Percentiles rank a stretch among this genome's conserved stretches.
phyloP scores from a whole-genome alignment of 2,888 invertebrate genomes.

The Drosophila histrio region DNA sequence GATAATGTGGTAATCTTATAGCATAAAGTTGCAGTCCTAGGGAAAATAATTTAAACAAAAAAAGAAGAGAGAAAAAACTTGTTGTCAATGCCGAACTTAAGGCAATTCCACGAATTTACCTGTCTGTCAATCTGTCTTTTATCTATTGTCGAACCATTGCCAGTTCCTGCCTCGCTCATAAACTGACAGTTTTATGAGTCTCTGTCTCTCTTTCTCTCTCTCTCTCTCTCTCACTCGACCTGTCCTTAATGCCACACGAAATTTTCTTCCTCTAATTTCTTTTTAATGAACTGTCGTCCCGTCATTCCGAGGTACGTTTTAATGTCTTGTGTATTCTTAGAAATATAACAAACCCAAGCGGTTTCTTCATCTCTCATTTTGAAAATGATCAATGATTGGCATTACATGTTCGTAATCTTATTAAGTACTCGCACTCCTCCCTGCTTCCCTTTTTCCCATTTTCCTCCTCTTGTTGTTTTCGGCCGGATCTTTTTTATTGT shows the following conservation, averaged over 20 bases:
- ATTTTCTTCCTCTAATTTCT: slow-evolving; percentile 50
- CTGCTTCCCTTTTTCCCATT: neutral
- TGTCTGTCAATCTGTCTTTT: slow-evolving; percentile 10
- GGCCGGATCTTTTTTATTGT: slow-evolving; percentile 24
- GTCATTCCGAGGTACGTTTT: slow-evolving; percentile 27
- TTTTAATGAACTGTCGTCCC: slow-evolving; percentile 61
- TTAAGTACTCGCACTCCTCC: slow-evolving; percentile 10
- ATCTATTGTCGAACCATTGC: slow-evolving; percentile 29
- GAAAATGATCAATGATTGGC: slow-evolving; percentile 49
- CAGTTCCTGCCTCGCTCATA: slow-evolving; percentile 27
- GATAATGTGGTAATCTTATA: slow-evolving; percentile 11
- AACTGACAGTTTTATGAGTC: slow-evolving; percentile 15
- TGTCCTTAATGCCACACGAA: neutral
- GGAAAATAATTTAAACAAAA: neutral
- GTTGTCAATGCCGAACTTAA: slow-evolving; percentile 27
- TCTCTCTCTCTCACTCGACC: neutral
- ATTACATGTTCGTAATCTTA: slow-evolving; percentile 53
- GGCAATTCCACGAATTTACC: slow-evolving; percentile 31
- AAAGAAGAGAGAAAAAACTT: neutral
- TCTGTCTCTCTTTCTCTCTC: neutral
- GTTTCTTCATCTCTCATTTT: slow-evolving; percentile 22
- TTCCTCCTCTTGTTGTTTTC: slow-evolving; percentile 19
- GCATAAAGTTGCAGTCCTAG: neutral
- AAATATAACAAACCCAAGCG: slow-evolving; percentile 16
- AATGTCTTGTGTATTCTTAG: slow-evolving; percentile 34